A percentile compares a stretch with the other conserved stretches of the same genome.
phyloP scores from a whole-genome alignment of 2,888 invertebrate species.

The Aelia acuminata region DNA sequence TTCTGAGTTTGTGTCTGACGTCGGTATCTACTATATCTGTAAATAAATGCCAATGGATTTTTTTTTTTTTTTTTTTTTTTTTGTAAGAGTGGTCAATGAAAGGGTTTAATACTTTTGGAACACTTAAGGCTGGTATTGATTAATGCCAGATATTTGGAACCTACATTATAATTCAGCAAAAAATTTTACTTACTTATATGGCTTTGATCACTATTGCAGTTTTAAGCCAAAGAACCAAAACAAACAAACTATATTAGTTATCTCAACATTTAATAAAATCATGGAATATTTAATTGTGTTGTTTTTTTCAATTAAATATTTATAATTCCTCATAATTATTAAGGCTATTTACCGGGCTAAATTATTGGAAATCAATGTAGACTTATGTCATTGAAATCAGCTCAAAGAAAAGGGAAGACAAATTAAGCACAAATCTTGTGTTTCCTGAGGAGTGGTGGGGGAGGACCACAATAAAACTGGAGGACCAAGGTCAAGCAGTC shows the following conservation, averaged over 20 bases:
- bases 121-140: neutral
- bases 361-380: neutral
- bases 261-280: neutral
- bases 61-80: too few species aligned
- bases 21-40: too few species aligned
- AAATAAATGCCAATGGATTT: neutral
- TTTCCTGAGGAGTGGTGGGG: conserved; percentile 34
- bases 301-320: neutral
- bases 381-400: conserved; percentile 16
- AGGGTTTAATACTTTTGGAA: neutral
- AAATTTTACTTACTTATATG: too few species aligned
- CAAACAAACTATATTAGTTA: too few species aligned
- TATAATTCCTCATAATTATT: neutral
- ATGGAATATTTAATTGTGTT: neutral
- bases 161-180: neutral
- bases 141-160: neutral
- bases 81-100: neutral
- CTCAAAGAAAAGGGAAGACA: conserved; percentile 12
- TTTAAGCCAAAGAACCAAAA: too few species aligned
- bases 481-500: conserved; percentile 51
- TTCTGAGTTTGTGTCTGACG: too few species aligned
- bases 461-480: conserved; percentile 31
- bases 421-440: conserved; percentile 16
- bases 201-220: too few species aligned
- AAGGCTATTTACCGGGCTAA: neutral